Evolutionary conservation across 2,797 vertebrate species (phyloP), one percentile per base, ranked within the genome.

Genomic region (Acanthopagrus latus): DNA sequence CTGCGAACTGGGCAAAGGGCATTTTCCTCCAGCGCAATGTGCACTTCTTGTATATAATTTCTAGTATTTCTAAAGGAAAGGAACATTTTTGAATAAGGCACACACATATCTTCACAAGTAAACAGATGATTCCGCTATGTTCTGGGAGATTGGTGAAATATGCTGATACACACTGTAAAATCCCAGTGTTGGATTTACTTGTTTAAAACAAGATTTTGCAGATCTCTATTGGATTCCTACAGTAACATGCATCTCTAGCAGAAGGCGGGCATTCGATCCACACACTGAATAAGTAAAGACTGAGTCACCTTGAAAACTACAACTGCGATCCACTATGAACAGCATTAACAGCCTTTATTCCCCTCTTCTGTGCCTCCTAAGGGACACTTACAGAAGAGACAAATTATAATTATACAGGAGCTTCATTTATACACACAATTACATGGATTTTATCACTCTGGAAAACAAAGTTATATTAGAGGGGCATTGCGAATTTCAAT

Each of bases 231-330:
- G 54, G 47, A 58, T 74, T 71, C 63, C 6, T 50, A 47, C 59
- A 25, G 20, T 33, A 21, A 44, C 47, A 52, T 25, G 16, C 50
- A 18, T 33, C 58, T 23, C 6, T 17, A 57, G 29, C 23, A 64
- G 64, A 71, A 21, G 55, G 14, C n/a, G 25, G 41, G 3, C 10
- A 47, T 16, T 33, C 21, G 11, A 46, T 38, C 16, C 41, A 52
- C 27, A 43, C 29, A 76, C 59, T 55, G 33, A 67, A 80, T 54
- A 47, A 51, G 25, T 17, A 25, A 44, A 70, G 33, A 43, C 52
- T 7, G 54, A 71, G 70, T 70, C 60, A 71, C 57, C 58, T 64
- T 74, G 41, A 72, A 71, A 74, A 48, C 46, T 10, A 69, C 76
- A 47, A 27, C 52, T 16, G 54, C 25, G 6, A 48, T 7, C 8